Base-by-base conservation (phyloP, 2,113 vertebrate species). In the Romanogobio albipinnatus region DNA sequence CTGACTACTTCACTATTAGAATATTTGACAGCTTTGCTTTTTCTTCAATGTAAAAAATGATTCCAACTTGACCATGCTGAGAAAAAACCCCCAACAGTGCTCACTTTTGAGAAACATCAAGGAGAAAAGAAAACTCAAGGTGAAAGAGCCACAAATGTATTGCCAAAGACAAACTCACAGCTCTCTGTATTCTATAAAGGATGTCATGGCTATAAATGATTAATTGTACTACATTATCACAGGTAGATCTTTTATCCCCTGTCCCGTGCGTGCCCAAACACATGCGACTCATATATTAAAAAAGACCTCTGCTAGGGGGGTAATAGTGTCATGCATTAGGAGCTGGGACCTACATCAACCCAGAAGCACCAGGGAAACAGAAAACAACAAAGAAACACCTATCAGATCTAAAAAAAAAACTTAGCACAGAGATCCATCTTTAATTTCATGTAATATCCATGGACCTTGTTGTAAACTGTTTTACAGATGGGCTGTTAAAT, bases 231-330 rank as follows among this genome's bases (percentile, higher is more conserved):
- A 15, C 14, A 81, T 22, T 45, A 53, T 45, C 39, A 39, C 47
- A 81, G 15, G 33, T 15, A 17, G 51, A 36, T 53, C 29, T 4
- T 66, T 61, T 9, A 45, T n/a, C 74, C 29, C 24, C 53, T 24
- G 39, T 58, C 62, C 39, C 58, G 66, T 62, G 77, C 66, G 87
- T 86, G 81, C 84, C 83, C 88, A 88, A 80, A 82, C 85, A 84
- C 90, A 91, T 92, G 91, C 88, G 29, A 47, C 76, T 88, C 61
- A 77, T 39, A 15, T 29, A 19, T 29, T 17, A 62, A 78, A 56
- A 81, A 84, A 64, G 88, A 80, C 84, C 86, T 86, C 87, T 83
- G 15, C 64, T 70, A 39, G 43, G 19, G 17, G 66, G 10, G 81
- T 82, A 76, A 36, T 5, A 19, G 59, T 71, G 64, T 76, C 86